These are phyloP conservation scores for Ostrea denselamellosa DNA, from an alignment of 1,140 invertebrate species.

Conservation along the genomic window DNA sequence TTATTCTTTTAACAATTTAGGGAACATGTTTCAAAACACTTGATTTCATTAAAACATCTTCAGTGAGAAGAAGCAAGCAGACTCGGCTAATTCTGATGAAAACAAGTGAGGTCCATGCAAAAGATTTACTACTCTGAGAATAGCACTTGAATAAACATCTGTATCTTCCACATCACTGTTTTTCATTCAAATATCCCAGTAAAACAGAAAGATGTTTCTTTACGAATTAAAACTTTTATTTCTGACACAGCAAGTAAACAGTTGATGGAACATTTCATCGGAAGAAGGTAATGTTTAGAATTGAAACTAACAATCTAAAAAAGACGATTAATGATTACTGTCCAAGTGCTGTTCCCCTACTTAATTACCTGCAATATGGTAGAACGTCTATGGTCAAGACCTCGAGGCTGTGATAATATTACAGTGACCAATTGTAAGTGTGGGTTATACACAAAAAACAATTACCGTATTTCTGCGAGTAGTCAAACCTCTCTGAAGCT, in stretches of 20 bases:
- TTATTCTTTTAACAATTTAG: neutral
- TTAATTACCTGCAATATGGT: slow-evolving; percentile 15
- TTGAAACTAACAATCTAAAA: neutral
- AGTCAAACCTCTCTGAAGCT: slow-evolving; percentile 22
- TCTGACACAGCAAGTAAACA: no score
- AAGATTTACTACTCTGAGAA: neutral
- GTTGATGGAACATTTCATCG: no score
- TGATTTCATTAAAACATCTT: neutral
- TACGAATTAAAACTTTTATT: no score
- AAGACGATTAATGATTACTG: neutral
- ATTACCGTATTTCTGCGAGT: slow-evolving; percentile 21
- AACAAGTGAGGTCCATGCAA: slow-evolving; percentile 6
- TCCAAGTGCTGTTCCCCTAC: neutral
- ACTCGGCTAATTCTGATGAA: neutral
- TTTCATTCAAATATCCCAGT: no score
- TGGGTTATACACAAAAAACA: slow-evolving; percentile 12
- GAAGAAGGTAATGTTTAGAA: no score
- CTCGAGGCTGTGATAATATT: slow-evolving; percentile 18
- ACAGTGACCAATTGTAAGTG: neutral
- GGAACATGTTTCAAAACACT: neutral
- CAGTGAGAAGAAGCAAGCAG: slow-evolving; percentile 1
- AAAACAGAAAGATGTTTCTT: no score
- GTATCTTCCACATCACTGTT: no score
- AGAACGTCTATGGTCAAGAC: neutral
- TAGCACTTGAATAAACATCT: neutral